Evolutionary conservation across 2,888 invertebrate species (phyloP).

Genomic region (Brenthis hecate): DNA sequence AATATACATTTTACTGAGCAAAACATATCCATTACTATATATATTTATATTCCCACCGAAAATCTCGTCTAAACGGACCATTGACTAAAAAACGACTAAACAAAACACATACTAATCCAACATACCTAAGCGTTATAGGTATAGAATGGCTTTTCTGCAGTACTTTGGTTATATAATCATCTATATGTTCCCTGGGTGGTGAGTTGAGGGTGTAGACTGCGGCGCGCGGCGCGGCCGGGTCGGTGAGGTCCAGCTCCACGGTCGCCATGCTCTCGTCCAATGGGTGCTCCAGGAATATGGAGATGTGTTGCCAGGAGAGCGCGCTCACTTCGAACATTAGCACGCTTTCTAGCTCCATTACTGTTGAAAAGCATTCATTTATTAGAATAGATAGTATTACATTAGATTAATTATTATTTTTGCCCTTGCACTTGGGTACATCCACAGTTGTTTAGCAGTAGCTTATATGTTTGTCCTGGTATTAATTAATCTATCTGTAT

Average conservation of each 20-base stretch:
- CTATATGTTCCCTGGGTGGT: conserved; percentile 63
- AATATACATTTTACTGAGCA: neutral
- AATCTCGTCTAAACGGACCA: neutral
- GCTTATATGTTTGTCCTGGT: too few relatives aligned
- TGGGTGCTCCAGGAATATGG: conserved; percentile 95
- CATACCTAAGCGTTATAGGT: conserved; percentile 92
- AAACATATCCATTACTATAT: neutral
- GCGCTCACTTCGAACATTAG: conserved; percentile 97
- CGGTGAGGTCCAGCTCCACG: conserved; percentile 92
- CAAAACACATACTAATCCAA: too few relatives aligned
- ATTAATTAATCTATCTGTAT: too few relatives aligned
- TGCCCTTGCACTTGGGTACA: too few relatives aligned
- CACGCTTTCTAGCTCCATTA: conserved; percentile 86
- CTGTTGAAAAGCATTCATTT: conserved; percentile 28
- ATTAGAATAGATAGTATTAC: neutral
- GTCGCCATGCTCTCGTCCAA: conserved; percentile 96
- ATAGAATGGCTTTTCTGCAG: conserved; percentile 96
- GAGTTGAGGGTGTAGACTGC: conserved; percentile 85
- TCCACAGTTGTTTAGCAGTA: too few relatives aligned
- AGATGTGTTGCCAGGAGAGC: conserved; percentile 93
- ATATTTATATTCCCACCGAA: neutral
- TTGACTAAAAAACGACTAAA: too few relatives aligned
- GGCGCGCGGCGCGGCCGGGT: conserved; percentile 90
- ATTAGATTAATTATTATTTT: too few relatives aligned
- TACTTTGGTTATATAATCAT: conserved; percentile 79